A percentile compares a stretch with the other conserved stretches of the same genome.
These are phyloP conservation scores for Drosophila tsacasi DNA, from an alignment of 1,140 invertebrate species.

Conservation along the genomic window DNA sequence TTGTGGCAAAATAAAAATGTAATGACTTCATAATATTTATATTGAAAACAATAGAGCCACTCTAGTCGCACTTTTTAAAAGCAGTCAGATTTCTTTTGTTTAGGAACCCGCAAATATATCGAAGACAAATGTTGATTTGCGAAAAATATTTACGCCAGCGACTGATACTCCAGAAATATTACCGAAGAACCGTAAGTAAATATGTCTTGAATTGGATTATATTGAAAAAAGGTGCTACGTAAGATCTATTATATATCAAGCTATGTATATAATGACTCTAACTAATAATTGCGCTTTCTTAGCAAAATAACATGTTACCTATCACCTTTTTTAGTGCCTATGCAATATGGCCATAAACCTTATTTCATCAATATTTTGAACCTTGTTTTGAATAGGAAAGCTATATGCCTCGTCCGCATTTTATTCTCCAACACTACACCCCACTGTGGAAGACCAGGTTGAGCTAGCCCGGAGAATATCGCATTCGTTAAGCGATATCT, in stretches of 20 bases:
- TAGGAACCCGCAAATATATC: conserved; percentile 85
- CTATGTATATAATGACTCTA: background rate
- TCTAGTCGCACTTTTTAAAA: conserved; percentile 5
- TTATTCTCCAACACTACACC: conserved; percentile 94
- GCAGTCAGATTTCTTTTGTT: conserved; percentile 25
- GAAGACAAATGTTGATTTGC: conserved; percentile 89
- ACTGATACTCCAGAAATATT: conserved; percentile 90
- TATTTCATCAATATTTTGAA: conserved; percentile 52
- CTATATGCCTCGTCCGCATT: conserved; percentile 97
- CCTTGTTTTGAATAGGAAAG: conserved; percentile 89
- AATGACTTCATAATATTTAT: conserved; percentile 29
- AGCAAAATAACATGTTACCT: conserved; percentile 42
- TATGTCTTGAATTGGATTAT: background rate
- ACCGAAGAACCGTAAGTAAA: conserved; percentile 89
- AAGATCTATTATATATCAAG: conserved; percentile 19
- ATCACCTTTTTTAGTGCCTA: conserved; percentile 58
- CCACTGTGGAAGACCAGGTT: conserved; percentile 98
- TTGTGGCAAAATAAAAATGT: conserved; percentile 77
- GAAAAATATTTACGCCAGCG: conserved; percentile 94
- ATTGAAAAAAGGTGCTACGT: conserved; percentile 75
- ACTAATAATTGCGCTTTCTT: conserved; percentile 3
- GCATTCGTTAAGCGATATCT: conserved; percentile 95
- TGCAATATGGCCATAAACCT: background rate
- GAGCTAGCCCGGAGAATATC: conserved; percentile 95
- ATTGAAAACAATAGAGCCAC: background rate